Base-by-base conservation (phyloP, 2,888 invertebrate species). In the Lymantria dispar region DNA sequence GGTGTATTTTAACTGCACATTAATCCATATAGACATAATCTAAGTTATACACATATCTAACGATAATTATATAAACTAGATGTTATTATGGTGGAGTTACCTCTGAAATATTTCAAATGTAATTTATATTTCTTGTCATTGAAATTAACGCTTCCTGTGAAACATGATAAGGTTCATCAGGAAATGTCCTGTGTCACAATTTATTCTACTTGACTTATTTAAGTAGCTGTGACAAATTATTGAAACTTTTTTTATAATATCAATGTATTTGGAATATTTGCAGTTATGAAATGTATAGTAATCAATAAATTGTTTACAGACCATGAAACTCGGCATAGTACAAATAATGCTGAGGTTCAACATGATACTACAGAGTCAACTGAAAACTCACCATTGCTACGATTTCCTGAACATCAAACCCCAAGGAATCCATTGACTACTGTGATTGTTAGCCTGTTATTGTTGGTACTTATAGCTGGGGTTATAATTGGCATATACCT, bases 401-500 rank as follows among this genome's bases (percentile, higher is more conserved):
- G 78, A 7, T 83, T 81, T 30, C 80, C 81, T 0, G 58, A 52
- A 0, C 45, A 48, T 7, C 12, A 29, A 2, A 33, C 54, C 0
- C 56, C 58, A 1, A 52, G 72, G n/a, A 73, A 50, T 31, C 59
- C 70, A 0, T 40, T 53, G 30, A 80, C 82, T 7, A 72, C 72
- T 0, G 37, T 74, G 0, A 69, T 76, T 38, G 79, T 87, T 31
- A 67, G 71, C 37, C 47, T 82, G 9, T 68, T 88, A 44, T 56
- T 85, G 0, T 41, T 78, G 0, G 61, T 86, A 47, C 64, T 90
- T 13, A 47, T 83, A 8, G 53, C 75, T n/a, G 90, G 88, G 5
- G 67, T 82, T 12, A 50, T 80, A 3, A 87, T 89, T 53, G 86
- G 88, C 11, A 75, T 82, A 43, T 88, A 89, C 57, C 76, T 90